Base-by-base conservation (phyloP, 2,888 invertebrate species). In the Listrodromus nycthemerus region DNA sequence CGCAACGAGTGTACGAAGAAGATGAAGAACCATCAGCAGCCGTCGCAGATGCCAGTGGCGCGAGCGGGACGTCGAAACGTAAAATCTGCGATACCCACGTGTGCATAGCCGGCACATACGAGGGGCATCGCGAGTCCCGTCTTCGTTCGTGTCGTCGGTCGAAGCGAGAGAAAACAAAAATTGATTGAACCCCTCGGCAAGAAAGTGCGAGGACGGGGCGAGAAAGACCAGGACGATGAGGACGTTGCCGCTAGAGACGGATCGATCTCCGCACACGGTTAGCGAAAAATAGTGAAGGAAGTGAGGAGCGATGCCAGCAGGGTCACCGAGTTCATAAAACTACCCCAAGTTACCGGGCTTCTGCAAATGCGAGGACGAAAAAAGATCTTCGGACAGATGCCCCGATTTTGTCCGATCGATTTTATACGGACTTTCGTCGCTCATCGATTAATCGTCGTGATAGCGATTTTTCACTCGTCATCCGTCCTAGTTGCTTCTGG, bases 1-100 rank as follows among this genome's bases (percentile, higher is more conserved):
- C 89, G 88, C 86, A 89, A 89, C 89, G 89, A 89, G 86, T 86
- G 74, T 87, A 63, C 71, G 83, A 83, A 82, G 80, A 82, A 86
- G 86, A 86, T 8, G 50, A 50, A 50, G 83, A 89, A 89, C 61
- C 50, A 76, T 78, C 80, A 73, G 63, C 79, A 81, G 86, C 82
- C 87, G 86, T 76, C 87, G 89, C 89, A 89, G 89, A 89, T 89
- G 89, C 41, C 87, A 78, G 45, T 84, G 75, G 77, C 77, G 73
- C 70, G 81, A 82, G 86, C 85, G 82, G 82, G 21, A 77, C 76
- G 76, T 67, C 78, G 73, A 61, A 61, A 75, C 33, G 85, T 86
- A 82, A 82, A 88, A 88, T 87, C 86, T 84, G 87, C 86, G 86
- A 87, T 86, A 83, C 71, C 70, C 7, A 58, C 58, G 19, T 52